phyloP scores from a whole-genome alignment of 30 jellyfish, hydroid and myxozoan genomes.

The Catostylus mosaicus region DNA sequence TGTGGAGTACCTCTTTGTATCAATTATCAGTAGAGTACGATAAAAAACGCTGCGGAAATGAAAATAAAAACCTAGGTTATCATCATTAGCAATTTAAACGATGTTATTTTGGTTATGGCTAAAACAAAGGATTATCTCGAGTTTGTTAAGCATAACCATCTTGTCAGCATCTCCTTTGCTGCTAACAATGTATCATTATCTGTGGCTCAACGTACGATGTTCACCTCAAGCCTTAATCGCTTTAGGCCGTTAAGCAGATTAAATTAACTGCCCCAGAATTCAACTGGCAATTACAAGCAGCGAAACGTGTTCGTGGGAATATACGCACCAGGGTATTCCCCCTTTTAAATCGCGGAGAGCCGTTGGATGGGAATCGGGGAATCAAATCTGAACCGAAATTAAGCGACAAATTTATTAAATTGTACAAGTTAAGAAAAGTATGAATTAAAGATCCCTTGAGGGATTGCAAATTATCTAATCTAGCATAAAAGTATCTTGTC shows the following conservation, averaged over 20 bases:
- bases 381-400: neutral
- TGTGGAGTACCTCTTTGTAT: neutral
- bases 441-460: no score
- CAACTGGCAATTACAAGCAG: neutral
- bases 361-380: neutral
- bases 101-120: neutral
- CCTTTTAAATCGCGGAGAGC: neutral
- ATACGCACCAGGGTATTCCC: neutral
- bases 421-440: no score
- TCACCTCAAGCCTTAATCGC: neutral
- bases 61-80: neutral
- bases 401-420: no score
- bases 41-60: neutral
- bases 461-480: no score
- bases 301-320: slow-evolving; percentile 7
- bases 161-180: neutral
- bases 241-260: neutral
- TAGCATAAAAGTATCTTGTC: no score
- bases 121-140: neutral
- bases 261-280: neutral
- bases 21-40: neutral
- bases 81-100: neutral
- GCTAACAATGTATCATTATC: neutral
- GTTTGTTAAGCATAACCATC: neutral
- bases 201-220: neutral